Evolutionary conservation across 2,113 vertebrate genomes (phyloP), one percentile per base, ranked within the genome.

Genomic region (Urocitellus parryii): DNA sequence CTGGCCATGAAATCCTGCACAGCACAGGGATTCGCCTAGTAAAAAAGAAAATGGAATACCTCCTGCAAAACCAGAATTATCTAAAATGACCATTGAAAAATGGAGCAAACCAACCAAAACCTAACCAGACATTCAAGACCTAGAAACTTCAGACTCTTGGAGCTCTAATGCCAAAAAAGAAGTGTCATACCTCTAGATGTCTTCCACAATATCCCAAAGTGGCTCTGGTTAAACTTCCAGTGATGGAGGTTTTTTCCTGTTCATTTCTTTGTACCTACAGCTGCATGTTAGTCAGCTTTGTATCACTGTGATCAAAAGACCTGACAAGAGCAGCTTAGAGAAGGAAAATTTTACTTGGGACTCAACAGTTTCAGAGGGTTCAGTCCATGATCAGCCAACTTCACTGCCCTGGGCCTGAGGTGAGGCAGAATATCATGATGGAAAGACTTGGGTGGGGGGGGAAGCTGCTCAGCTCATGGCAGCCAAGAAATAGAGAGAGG

Each of bases 11-110:
- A 98, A 99, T 99, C 87, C 99, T 37, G 98, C 98, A 86, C 99
- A 99, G 94, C 99, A 99, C 99, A 99, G 99, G 98, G 99, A 99
- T 97, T 99, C 99, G 77, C 99, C 99, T 67, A 99, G 99, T 87
- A 99, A 99, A 98, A 99, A 98, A 99, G 94, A 99, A 99, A 98
- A 99, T 99, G 99, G 99, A 99, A 97, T 98, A 97, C 83, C 98
- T 98, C 1, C 25, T 98, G 61, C 98, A 97, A 92, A 98, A 94
- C 97, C 98, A 98, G 97, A 98, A 92, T 12, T 98, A 94, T 97
- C 98, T 97, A 97, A 97, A 84, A 98, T 98, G 53, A 97, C 98
- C 70, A 97, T 97, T 8, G 99, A 99, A 95, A 90, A 97, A 78
- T 13, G 92, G 98, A 98, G 84, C 96, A 98, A 63, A 3, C 88